Conservation (phyloP, 2,797 vertebrate species). For the Dicrostonyx torquatus region DNA sequence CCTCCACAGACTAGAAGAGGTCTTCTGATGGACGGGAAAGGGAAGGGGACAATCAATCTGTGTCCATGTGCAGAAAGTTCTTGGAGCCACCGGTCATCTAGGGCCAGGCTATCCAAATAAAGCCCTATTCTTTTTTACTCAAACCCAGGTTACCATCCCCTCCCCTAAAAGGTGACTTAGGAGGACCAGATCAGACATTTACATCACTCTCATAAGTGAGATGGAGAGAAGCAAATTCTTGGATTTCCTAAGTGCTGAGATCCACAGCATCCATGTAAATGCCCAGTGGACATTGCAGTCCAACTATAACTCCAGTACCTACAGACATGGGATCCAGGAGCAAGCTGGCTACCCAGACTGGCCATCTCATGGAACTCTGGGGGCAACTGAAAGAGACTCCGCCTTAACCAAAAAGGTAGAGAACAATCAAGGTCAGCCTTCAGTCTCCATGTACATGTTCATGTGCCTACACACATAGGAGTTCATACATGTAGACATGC, state of each 20-base stretch:
- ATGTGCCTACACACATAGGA: neutral
- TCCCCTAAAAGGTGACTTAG: neutral
- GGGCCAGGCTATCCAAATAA: neutral
- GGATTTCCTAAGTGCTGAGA: neutral
- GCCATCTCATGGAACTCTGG: neutral
- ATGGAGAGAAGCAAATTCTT: neutral
- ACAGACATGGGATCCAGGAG: neutral
- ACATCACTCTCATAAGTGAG: neutral
- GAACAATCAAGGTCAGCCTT: neutral
- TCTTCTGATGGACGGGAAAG: neutral
- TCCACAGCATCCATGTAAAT: neutral
- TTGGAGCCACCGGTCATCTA: neutral
- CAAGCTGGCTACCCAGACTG: neutral
- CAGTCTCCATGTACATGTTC: neutral
- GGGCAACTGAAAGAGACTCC: neutral
- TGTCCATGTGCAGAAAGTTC: neutral
- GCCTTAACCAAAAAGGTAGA: neutral
- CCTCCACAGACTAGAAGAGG: rapidly evolving
- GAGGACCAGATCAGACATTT: neutral
- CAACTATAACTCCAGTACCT: neutral
- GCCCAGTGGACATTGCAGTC: neutral
- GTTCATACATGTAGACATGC: neutral
- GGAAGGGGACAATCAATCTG: neutral
- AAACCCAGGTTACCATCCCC: neutral
- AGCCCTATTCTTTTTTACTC: neutral